These are phyloP conservation scores for Capitulum mitella DNA, from an alignment of 2,888 invertebrate species.

Conservation along the genomic window DNA sequence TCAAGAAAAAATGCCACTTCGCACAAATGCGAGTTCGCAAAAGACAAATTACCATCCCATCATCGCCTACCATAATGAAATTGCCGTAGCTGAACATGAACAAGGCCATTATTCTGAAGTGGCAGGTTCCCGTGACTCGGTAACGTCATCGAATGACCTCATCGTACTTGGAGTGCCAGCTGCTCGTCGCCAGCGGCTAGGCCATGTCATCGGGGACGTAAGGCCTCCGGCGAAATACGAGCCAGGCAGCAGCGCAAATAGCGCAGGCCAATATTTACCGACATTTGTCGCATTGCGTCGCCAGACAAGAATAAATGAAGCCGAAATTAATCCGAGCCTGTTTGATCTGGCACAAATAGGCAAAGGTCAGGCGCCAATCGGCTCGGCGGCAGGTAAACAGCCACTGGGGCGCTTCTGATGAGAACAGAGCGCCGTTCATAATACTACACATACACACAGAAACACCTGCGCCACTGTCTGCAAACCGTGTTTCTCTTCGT, in stretches of 20 bases:
- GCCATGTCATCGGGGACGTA: background rate
- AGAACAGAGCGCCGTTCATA: conserved; percentile 10
- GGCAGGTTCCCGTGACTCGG: too few relatives aligned
- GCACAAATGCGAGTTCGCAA: too few relatives aligned
- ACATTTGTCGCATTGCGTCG: background rate
- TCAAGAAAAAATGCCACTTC: too few relatives aligned
- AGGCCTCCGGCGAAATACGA: background rate
- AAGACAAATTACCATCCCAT: too few relatives aligned
- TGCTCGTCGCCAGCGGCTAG: too few relatives aligned
- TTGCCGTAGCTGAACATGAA: too few relatives aligned
- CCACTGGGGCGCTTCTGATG: background rate
- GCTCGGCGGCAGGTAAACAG: background rate
- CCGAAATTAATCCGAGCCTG: conserved; percentile 8
- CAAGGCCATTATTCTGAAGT: too few relatives aligned
- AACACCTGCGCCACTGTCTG: too few relatives aligned
- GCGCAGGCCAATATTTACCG: background rate
- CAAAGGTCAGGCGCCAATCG: background rate
- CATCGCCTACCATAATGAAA: too few relatives aligned
- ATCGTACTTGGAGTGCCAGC: too few relatives aligned
- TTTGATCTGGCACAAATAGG: conserved; percentile 18
- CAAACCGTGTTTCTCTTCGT: too few relatives aligned
- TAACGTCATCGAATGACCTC: background rate
- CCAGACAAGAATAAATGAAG: background rate
- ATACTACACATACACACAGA: conserved; percentile 6
- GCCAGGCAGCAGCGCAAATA: background rate